A percentile compares a stretch with the other conserved stretches of the same genome.
phyloP scores from a whole-genome alignment of 2,797 vertebrate genomes.

The Macropodus opercularis region DNA sequence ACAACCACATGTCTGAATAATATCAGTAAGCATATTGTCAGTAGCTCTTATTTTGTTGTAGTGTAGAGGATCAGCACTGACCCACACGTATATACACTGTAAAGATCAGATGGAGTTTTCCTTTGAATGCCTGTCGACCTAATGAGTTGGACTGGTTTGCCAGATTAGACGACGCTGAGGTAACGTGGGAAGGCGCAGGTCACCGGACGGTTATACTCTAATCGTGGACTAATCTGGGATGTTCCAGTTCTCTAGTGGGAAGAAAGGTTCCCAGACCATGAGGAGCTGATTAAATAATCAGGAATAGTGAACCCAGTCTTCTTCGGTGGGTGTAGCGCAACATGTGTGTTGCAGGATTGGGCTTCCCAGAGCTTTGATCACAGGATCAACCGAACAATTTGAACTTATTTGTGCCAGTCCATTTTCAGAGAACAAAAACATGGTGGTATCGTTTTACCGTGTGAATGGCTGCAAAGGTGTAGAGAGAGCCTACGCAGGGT shows the following conservation, averaged over 20 bases:
- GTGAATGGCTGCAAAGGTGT: constrained; percentile 8
- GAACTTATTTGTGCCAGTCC: constrained; percentile 20
- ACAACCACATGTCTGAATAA: no score
- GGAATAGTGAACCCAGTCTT: constrained; percentile 32
- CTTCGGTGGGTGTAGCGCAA: neutral
- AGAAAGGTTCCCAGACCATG: constrained; percentile 56
- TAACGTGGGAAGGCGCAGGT: constrained; percentile 30
- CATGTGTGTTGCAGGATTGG: neutral
- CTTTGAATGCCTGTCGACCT: constrained; percentile 34
- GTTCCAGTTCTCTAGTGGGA: constrained; percentile 67
- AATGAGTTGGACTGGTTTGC: constrained; percentile 38
- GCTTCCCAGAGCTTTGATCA: constrained; percentile 21
- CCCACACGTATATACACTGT: constrained; percentile 1
- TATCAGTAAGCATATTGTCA: no score
- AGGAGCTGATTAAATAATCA: constrained; percentile 58
- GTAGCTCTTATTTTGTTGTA: neutral
- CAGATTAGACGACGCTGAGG: constrained; percentile 33
- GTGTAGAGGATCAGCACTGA: constrained; percentile 1
- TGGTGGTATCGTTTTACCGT: constrained; percentile 4
- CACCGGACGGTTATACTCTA: constrained; percentile 46
- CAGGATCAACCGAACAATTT: constrained; percentile 39
- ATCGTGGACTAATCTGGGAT: constrained; percentile 73
- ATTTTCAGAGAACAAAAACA: constrained; percentile 23
- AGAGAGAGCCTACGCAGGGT: no score
- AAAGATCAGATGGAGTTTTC: constrained; percentile 8